These are phyloP conservation scores for Agapornis canus DNA, from an alignment of 2,797 vertebrate genomes.

Conservation along the genomic window DNA sequence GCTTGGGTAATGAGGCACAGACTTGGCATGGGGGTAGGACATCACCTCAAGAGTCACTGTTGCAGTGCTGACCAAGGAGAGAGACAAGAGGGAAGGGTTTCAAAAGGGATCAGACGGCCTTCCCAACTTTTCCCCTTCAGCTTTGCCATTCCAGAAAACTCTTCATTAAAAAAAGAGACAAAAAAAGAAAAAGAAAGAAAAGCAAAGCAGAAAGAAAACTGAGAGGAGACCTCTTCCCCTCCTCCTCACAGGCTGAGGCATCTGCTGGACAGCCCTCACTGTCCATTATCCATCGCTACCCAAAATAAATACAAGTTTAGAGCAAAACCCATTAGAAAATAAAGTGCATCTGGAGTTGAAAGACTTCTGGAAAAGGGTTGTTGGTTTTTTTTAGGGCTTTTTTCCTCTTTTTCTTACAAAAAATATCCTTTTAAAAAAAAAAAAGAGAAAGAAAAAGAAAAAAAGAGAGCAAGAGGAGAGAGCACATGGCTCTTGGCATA, in stretches of 20 bases:
- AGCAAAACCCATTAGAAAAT: slow-evolving; percentile 55
- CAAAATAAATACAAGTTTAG: slow-evolving; percentile 35
- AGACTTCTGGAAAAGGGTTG: not conserved
- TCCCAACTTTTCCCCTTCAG: not conserved
- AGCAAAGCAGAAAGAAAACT: not conserved
- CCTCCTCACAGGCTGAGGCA: not conserved
- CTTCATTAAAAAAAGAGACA: not conserved
- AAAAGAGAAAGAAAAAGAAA: not conserved
- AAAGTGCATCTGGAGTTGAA: slow-evolving; percentile 36
- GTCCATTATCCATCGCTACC: not conserved
- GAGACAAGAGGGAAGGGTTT: not conserved
- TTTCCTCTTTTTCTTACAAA: slow-evolving; percentile 42
- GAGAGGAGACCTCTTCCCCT: slow-evolving; percentile 15
- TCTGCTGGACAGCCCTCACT: slow-evolving; percentile 41
- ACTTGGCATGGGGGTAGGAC: not conserved
- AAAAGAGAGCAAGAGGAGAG: not conserved
- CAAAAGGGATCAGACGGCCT: not conserved
- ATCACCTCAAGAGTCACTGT: not conserved
- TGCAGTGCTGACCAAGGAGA: not conserved
- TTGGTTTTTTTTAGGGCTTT: not conserved
- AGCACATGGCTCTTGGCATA: not conserved
- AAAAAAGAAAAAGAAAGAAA: not conserved
- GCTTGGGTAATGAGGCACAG: not conserved
- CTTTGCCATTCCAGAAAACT: slow-evolving; percentile 12
- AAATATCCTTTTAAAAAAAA: slow-evolving; percentile 49